A percentile compares a stretch with the other conserved stretches of the same genome.
Evolutionary conservation across 2,113 vertebrate species (phyloP).

Genomic region (Empidonax traillii): DNA sequence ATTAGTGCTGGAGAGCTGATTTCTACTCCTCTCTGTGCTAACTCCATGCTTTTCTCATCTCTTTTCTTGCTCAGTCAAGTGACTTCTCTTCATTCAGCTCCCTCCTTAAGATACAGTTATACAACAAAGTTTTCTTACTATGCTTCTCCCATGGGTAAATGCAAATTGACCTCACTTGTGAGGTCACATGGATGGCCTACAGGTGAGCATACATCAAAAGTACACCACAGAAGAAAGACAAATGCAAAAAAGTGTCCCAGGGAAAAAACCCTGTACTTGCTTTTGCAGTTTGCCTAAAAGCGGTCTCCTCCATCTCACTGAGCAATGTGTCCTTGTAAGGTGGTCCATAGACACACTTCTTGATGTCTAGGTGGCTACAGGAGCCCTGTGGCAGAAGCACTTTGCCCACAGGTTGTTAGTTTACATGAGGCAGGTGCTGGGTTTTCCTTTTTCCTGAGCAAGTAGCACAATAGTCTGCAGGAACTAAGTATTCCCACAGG

Average conservation of each 20-base stretch:
- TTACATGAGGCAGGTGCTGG: conserved; percentile 26
- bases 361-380: not conserved
- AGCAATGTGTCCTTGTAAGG: not conserved
- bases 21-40: not conserved
- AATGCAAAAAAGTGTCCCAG: not conserved
- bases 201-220: not conserved
- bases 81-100: not conserved
- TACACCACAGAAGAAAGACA: not conserved
- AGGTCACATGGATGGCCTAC: not conserved
- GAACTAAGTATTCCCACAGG: conserved; percentile 52
- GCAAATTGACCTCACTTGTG: not conserved
- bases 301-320: not conserved
- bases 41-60: not conserved
- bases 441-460: conserved; percentile 21
- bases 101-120: not conserved
- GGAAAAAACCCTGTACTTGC: not conserved
- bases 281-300: not conserved
- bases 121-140: not conserved
- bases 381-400: not conserved
- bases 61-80: not conserved
- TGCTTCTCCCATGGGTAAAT: not conserved
- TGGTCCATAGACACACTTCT: not conserved
- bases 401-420: not conserved
- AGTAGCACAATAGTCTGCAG: conserved; percentile 40
- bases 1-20: not conserved